These are phyloP conservation scores for Onthophagus taurus DNA, from an alignment of 1,140 invertebrate genomes.

Conservation along the genomic window DNA sequence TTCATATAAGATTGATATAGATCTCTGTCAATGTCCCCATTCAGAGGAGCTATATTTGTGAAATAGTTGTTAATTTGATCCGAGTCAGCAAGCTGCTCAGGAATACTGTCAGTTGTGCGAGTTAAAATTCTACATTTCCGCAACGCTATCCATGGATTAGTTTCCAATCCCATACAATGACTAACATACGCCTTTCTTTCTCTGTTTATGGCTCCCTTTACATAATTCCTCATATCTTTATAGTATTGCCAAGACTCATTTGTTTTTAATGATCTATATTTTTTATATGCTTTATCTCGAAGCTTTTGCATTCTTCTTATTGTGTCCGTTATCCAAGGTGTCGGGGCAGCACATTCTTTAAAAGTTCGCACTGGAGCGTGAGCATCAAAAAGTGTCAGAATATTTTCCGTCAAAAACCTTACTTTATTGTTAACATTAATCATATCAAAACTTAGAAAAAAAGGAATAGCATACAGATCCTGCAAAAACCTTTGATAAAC, in stretches of 20 bases:
- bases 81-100: no score
- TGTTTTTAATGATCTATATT: background rate
- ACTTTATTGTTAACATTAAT: conserved; percentile 8
- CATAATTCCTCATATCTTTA: conserved; percentile 3
- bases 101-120: no score
- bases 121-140: background rate
- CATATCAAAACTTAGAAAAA: background rate
- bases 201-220: background rate
- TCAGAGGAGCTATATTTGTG: no score
- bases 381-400: conserved; percentile 1
- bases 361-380: conserved; percentile 2
- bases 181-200: conserved; percentile 4
- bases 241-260: conserved; percentile 6
- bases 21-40: no score
- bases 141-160: background rate
- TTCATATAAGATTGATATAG: no score
- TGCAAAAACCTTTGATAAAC: no score
- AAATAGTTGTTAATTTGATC: no score
- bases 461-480: no score
- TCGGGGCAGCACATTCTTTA: background rate
- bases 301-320: conserved; percentile 5
- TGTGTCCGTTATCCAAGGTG: conserved; percentile 3
- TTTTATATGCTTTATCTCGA: background rate
- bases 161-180: background rate
- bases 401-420: background rate